Conservation (phyloP, 2,113 vertebrate genomes). For the Callipepla californica region DNA sequence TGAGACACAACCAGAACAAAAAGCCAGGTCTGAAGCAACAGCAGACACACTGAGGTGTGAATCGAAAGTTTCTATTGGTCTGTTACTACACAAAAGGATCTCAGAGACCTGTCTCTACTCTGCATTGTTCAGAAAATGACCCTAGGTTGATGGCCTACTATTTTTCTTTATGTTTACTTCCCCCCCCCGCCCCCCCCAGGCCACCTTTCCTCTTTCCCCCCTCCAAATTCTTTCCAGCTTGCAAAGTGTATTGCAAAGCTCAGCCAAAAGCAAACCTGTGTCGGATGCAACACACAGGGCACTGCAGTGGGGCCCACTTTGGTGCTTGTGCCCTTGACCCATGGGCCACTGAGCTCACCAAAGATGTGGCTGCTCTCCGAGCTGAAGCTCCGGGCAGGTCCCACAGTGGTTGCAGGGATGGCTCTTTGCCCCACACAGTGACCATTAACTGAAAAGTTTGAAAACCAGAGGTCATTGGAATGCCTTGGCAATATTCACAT, state of each 20-base stretch:
- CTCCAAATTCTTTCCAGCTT: background rate
- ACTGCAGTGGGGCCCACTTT: fast-evolving
- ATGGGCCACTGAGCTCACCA: background rate
- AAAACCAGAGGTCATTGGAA: slow-evolving; percentile 44
- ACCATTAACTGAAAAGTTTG: slow-evolving; percentile 50
- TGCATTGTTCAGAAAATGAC: background rate
- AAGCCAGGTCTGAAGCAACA: slow-evolving; percentile 5
- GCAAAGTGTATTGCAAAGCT: background rate
- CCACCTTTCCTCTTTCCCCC: background rate
- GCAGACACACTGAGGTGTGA: background rate
- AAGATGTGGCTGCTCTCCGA: slow-evolving; percentile 25
- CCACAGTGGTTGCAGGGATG: slow-evolving; percentile 7
- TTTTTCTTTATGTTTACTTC: background rate
- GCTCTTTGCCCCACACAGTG: slow-evolving; percentile 48
- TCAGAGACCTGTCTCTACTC: background rate
- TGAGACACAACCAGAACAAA: background rate
- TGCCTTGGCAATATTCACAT: slow-evolving; percentile 20
- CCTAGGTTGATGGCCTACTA: background rate
- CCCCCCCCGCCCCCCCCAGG: background rate
- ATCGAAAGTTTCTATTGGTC: background rate
- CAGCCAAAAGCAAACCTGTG: background rate
- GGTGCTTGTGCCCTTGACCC: background rate
- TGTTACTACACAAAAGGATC: background rate
- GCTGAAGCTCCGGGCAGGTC: slow-evolving; percentile 29
- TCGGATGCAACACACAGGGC: fast-evolving